These are phyloP conservation scores for Wiebesia pumilae DNA, from an alignment of 1,140 invertebrate genomes.

Conservation along the genomic window DNA sequence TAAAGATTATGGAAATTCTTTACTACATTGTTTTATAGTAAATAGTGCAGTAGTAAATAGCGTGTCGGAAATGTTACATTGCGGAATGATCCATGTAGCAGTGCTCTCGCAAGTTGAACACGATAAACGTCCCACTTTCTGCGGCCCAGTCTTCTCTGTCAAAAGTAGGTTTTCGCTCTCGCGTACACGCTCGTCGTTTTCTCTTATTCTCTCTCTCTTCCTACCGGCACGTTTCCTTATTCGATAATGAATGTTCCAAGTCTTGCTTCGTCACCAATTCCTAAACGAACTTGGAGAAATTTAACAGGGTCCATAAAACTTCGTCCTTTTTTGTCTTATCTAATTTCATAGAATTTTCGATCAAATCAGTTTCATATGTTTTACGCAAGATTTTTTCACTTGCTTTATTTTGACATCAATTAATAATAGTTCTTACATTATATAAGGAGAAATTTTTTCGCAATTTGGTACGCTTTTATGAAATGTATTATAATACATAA, in stretches of 20 bases:
- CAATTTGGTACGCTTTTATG: too few relatives aligned
- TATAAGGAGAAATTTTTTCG: too few relatives aligned
- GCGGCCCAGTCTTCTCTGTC: constrained; percentile 58
- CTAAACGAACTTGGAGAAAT: background rate
- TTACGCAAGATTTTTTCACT: background rate
- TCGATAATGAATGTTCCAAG: background rate
- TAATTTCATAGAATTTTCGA: background rate
- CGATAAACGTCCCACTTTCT: constrained; percentile 60
- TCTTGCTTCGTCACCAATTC: background rate
- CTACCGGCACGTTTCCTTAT: background rate
- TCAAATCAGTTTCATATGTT: background rate
- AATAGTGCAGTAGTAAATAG: too few relatives aligned
- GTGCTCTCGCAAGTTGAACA: background rate
- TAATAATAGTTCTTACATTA: too few relatives aligned
- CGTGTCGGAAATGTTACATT: background rate
- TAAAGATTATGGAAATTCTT: background rate
- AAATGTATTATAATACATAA: too few relatives aligned
- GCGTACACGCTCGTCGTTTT: constrained; percentile 28
- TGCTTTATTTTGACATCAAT: too few relatives aligned
- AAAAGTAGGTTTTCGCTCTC: constrained; percentile 45
- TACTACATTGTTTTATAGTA: too few relatives aligned
- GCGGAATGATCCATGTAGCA: background rate
- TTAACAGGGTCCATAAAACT: background rate
- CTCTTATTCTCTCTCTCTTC: constrained; percentile 30
- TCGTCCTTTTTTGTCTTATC: background rate